Base-by-base conservation (phyloP, 2,797 vertebrate species). In the Valencia hispanica region DNA sequence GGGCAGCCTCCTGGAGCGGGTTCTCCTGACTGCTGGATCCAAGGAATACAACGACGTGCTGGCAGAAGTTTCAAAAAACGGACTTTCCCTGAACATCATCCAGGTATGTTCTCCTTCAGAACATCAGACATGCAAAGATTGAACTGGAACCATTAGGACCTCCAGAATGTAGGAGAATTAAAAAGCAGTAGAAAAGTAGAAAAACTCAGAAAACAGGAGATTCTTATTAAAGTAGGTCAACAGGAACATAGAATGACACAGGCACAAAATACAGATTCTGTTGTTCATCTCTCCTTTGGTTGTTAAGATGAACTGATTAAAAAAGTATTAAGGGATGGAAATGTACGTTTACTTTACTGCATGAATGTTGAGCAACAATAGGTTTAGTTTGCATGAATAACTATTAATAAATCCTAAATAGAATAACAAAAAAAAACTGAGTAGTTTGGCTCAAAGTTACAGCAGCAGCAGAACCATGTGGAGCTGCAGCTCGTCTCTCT, bases 31-130 rank as follows among this genome's bases (percentile, higher is more conserved):
- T 8, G 0, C 4, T 0, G 72, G 32, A 48, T 85, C 81, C 0
- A 1, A 0, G 0, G 94, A 94, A 66, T 94, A 89, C 84, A 18
- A 0, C 0, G 30, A 80, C 0, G 93, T 95, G 72, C 17, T 88
- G 77, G 45, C 25, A 0, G 75, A 90, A 41, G 47, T 93, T 0
- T 80, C 0, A 0, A 90, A 32, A 48, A 91, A 75, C 0, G 39
- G 86, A 0, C 66, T 93, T 0, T 0, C 0, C 0, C 0, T 9
- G 0, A 86, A 47, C 4, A 91, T 95, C 22, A 45, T 90, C 81
- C 55, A 45, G 2, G 94, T 95, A 89, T 0, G 85, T 80, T 70
- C 27, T 41, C 1, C 32, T 2, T 73, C 50, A 10, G 59, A 39
- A 70, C 53, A 70, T 69, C n/a, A 69, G 3, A 32, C 15, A 7